Conservation (phyloP, 2,797 vertebrate species). For the Amphiprion clarkii region DNA sequence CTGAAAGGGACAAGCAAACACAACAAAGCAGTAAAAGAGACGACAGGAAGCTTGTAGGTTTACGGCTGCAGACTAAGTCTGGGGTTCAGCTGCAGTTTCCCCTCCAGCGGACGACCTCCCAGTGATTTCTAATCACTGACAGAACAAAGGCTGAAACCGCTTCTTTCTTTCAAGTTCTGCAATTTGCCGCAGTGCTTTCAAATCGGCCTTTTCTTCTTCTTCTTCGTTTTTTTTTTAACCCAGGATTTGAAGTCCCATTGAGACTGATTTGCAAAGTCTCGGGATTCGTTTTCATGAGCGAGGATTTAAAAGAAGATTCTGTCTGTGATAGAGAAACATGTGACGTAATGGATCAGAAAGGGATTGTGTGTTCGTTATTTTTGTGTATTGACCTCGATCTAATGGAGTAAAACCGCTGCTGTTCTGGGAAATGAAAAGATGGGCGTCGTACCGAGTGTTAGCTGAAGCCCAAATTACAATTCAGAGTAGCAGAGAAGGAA, state of each 20-base stretch:
- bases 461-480: conserved; percentile 9
- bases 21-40: background rate
- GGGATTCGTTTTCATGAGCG: background rate
- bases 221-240: conserved; percentile 4
- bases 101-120: conserved; percentile 16
- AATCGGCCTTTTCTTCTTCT: conserved; percentile 4
- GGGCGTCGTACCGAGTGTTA: background rate
- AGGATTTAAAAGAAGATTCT: conserved; percentile 20
- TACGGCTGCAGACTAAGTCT: background rate
- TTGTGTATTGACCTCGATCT: conserved; percentile 46
- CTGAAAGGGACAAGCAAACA: background rate
- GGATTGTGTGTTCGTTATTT: conserved; percentile 41
- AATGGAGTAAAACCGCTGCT: conserved; percentile 20
- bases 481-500: background rate
- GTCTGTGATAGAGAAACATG: conserved; percentile 2
- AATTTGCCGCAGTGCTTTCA: conserved; percentile 18
- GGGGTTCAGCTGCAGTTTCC: conserved; percentile 9
- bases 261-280: conserved; percentile 39
- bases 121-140: conserved; percentile 38
- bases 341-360: conserved; percentile 39
- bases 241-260: conserved; percentile 13
- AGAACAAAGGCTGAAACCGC: conserved; percentile 25
- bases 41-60: background rate
- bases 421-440: conserved; percentile 31
- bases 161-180: conserved; percentile 19